Conservation (phyloP, 2,797 vertebrate genomes). For the Bovichtus diacanthus region DNA sequence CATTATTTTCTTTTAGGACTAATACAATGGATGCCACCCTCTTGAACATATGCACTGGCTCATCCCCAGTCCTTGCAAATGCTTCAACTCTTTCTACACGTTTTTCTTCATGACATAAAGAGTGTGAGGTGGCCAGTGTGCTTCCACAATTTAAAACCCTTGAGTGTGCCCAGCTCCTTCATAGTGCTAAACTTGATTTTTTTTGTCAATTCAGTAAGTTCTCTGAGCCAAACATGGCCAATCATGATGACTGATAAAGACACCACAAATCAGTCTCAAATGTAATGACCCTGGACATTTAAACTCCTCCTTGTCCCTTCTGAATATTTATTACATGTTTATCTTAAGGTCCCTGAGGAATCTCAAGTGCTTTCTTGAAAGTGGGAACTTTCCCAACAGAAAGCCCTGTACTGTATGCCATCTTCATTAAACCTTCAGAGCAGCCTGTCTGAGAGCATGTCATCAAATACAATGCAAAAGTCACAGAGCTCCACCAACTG, state of each 20-base stretch:
- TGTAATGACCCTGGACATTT: neutral
- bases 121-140: neutral
- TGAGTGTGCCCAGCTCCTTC: neutral
- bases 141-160: neutral
- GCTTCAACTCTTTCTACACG: neutral
- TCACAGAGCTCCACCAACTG: neutral
- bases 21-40: neutral
- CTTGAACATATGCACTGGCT: neutral
- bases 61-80: neutral
- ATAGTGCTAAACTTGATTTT: neutral
- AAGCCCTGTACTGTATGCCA: neutral
- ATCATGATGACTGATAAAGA: neutral
- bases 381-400: neutral
- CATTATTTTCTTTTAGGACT: neutral
- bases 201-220: neutral
- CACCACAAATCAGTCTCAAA: neutral
- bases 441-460: neutral
- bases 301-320: neutral
- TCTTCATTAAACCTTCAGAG: conserved; percentile 14
- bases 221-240: neutral
- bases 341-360: neutral
- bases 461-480: conserved; percentile 1
- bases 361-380: conserved; percentile 5
- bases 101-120: neutral
- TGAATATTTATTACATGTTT: neutral